Evolutionary conservation across 2,113 vertebrate species (phyloP).

Genomic region (Alethe castanea): DNA sequence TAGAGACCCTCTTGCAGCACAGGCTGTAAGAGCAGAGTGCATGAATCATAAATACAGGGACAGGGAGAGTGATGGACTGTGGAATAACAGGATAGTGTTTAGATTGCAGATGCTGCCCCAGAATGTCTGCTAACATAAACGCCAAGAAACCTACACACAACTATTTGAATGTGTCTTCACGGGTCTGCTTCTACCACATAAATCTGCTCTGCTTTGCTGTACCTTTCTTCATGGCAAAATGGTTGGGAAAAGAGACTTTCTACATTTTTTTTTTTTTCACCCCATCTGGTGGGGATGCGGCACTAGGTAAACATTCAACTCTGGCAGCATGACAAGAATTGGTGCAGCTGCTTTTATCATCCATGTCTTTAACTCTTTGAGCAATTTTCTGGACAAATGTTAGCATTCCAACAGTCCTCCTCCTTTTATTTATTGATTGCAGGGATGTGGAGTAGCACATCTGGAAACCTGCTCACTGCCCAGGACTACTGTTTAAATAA

Average conservation of each 20-base stretch:
- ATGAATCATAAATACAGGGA: not conserved
- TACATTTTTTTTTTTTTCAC: not conserved
- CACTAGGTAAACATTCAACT: constrained; percentile 36
- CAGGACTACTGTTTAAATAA: constrained; percentile 60
- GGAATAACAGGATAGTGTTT: constrained; percentile 23
- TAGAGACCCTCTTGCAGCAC: not conserved
- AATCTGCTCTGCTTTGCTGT: constrained; percentile 12
- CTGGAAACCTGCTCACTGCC: constrained; percentile 55
- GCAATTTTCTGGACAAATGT: constrained; percentile 64
- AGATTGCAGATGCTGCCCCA: constrained; percentile 34
- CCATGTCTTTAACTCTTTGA: constrained; percentile 46
- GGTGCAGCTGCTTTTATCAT: constrained; percentile 58
- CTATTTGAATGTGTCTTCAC: constrained; percentile 29
- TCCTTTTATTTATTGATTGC: constrained; percentile 68
- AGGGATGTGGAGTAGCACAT: constrained; percentile 54
- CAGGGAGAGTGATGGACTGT: constrained; percentile 32
- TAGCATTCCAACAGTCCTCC: constrained; percentile 52
- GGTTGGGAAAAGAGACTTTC: constrained; percentile 12
- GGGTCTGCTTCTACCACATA: constrained; percentile 3
- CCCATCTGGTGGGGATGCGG: constrained; percentile 29
- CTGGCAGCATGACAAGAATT: constrained; percentile 54
- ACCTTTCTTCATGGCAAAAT: constrained; percentile 30
- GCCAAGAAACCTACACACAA: constrained; percentile 17
- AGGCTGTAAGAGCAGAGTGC: not conserved
- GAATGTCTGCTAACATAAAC: not conserved